A percentile compares a stretch with the other conserved stretches of the same genome.
Evolutionary conservation across 1,140 invertebrate species (phyloP).

Genomic region (Artemia franciscana): DNA sequence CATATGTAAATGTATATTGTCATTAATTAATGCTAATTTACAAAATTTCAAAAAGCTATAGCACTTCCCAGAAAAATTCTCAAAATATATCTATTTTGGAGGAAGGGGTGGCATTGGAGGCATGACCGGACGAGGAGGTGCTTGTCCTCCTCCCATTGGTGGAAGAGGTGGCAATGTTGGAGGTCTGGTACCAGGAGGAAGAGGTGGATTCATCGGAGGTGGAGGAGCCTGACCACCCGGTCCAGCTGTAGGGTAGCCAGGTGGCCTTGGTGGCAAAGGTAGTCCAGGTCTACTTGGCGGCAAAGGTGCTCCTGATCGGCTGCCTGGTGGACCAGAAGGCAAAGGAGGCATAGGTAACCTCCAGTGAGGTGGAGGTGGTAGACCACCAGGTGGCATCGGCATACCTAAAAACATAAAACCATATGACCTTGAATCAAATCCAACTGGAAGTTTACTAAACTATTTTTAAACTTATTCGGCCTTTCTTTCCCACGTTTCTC

Average conservation of each 20-base stretch:
- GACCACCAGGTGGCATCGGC: not conserved
- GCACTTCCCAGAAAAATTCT: too few species aligned
- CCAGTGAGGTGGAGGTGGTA: not conserved
- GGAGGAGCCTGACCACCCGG: not conserved
- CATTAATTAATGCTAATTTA: too few species aligned
- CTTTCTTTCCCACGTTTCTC: too few species aligned
- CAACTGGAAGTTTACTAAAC: too few species aligned
- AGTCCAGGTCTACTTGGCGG: too few species aligned
- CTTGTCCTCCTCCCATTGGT: not conserved
- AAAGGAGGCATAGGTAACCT: not conserved
- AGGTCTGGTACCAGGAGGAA: not conserved
- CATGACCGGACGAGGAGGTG: not conserved
- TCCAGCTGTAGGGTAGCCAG: not conserved
- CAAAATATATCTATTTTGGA: not conserved
- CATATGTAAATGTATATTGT: too few species aligned
- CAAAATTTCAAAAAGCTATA: too few species aligned
- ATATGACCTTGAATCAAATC: too few species aligned
- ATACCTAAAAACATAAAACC: not conserved
- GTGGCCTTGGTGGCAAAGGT: not conserved
- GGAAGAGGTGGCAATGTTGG: not conserved
- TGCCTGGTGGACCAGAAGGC: not conserved
- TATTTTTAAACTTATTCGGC: too few species aligned
- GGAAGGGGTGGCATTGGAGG: not conserved
- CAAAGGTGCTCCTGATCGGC: not conserved
- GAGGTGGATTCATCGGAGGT: not conserved